These are phyloP conservation scores for Drosophila subquinaria DNA, from an alignment of 2,888 invertebrate species.

Conservation along the genomic window DNA sequence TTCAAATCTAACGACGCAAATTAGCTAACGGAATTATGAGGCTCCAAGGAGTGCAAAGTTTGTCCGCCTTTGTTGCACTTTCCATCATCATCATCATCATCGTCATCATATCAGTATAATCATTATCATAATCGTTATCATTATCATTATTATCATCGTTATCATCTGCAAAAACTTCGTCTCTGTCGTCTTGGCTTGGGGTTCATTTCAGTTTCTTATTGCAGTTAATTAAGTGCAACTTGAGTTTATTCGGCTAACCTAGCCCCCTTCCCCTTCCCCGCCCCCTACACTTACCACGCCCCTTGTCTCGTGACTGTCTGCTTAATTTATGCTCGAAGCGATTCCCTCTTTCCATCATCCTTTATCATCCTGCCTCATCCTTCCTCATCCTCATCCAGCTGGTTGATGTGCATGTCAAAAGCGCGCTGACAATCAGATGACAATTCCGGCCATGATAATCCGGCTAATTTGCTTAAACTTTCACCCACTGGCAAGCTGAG, in stretches of 20 bases:
- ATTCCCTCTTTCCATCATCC: constrained; percentile 8
- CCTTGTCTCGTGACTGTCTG: constrained; percentile 1
- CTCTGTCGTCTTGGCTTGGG: constrained; percentile 34
- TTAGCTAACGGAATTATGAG: constrained; percentile 67
- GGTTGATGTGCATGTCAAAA: constrained; percentile 66
- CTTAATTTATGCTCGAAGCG: constrained; percentile 59
- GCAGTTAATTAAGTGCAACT: constrained; percentile 80
- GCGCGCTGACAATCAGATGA: constrained; percentile 63
- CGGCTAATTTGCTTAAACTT: constrained; percentile 38
- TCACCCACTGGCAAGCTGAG: constrained; percentile 13
- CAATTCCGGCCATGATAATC: constrained; percentile 60
- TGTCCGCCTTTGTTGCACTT: constrained; percentile 46
- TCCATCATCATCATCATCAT: constrained; percentile 31
- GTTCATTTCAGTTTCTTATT: constrained; percentile 77
- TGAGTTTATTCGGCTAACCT: constrained; percentile 43
- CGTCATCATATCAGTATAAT: constrained; percentile 9
- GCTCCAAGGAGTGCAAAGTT: constrained; percentile 51
- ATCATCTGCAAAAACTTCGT: constrained; percentile 38
- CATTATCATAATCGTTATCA: constrained; percentile 21
- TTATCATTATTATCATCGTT: constrained; percentile 11
- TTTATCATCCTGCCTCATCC: not conserved
- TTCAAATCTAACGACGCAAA: constrained; percentile 65
- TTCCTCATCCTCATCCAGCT: not conserved
- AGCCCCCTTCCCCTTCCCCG: not conserved
- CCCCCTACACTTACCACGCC: not conserved